phyloP scores from a whole-genome alignment of 2,888 invertebrate genomes.

The Tenthredo distinguenda region DNA sequence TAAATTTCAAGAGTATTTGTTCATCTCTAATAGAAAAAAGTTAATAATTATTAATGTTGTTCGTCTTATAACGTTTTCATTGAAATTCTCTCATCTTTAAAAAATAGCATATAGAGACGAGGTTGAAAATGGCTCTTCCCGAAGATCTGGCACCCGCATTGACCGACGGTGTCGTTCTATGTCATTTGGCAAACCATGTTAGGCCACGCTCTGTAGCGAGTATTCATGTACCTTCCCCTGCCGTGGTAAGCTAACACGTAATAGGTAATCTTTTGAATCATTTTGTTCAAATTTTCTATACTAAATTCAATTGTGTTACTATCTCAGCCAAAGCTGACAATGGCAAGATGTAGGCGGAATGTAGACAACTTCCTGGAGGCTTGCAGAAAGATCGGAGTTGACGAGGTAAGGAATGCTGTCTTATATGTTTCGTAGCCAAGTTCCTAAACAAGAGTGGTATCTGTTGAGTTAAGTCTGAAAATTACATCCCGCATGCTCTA shows the following conservation, averaged over 20 bases:
- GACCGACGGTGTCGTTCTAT: constrained; percentile 95
- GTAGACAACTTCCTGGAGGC: constrained; percentile 98
- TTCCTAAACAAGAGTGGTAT: neutral
- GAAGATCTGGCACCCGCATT: constrained; percentile 91
- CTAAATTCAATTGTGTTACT: neutral
- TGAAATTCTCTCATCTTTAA: constrained; percentile 56
- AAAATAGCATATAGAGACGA: constrained; percentile 91
- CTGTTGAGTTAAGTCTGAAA: neutral
- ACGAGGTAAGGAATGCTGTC: constrained; percentile 86
- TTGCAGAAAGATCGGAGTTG: constrained; percentile 95
- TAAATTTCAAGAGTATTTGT: neutral
- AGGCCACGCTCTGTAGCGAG: constrained; percentile 94
- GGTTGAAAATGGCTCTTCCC: constrained; percentile 94
- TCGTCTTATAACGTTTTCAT: neutral
- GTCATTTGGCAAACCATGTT: constrained; percentile 96
- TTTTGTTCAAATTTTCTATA: neutral
- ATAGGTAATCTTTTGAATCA: neutral
- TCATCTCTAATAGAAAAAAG: neutral
- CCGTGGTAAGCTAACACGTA: constrained; percentile 84
- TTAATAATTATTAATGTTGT: neutral
- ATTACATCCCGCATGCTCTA: constrained; percentile 24
- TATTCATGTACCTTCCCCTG: constrained; percentile 96
- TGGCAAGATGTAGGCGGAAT: constrained; percentile 95
- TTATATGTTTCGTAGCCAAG: neutral
- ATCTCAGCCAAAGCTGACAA: constrained; percentile 93